Evolutionary conservation across 2,113 vertebrate genomes (phyloP).

Genomic region (Eira barbara): DNA sequence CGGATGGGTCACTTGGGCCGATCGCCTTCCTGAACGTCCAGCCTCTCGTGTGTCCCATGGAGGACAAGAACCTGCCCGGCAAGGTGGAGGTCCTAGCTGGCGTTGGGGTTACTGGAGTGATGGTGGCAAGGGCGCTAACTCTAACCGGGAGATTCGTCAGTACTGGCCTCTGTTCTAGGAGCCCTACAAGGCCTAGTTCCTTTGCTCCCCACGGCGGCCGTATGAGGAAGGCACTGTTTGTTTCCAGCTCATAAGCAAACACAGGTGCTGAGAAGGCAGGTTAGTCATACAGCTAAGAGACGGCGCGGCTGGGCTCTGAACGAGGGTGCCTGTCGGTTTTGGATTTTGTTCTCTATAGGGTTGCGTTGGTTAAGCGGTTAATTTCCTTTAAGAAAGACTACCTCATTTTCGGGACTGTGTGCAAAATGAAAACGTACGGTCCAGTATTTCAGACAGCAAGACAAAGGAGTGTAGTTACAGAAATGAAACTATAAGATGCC

Average conservation of each 20-base stretch:
- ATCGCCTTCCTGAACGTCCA: background rate
- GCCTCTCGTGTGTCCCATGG: fast-evolving
- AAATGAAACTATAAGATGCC: fast-evolving
- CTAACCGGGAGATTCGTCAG: fast-evolving
- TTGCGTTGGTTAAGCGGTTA: background rate
- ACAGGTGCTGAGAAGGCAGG: background rate
- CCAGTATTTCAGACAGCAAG: background rate
- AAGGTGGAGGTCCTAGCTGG: background rate
- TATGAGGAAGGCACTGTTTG: fast-evolving
- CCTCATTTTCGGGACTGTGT: background rate
- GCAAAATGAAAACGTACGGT: fast-evolving
- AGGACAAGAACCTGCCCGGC: too few species aligned
- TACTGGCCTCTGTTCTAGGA: fast-evolving
- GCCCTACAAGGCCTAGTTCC: fast-evolving
- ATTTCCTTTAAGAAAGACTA: background rate
- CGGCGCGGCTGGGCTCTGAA: fast-evolving
- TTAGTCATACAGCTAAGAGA: background rate
- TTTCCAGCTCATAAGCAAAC: too few species aligned
- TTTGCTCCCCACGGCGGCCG: too few species aligned
- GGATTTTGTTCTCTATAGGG: background rate
- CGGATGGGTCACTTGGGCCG: background rate
- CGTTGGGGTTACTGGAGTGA: fast-evolving
- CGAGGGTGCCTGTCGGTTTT: background rate
- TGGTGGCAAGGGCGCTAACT: fast-evolving
- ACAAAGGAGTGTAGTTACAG: background rate